Conservation (phyloP, 2,113 vertebrate genomes). For the Sporophila hypoxantha region DNA sequence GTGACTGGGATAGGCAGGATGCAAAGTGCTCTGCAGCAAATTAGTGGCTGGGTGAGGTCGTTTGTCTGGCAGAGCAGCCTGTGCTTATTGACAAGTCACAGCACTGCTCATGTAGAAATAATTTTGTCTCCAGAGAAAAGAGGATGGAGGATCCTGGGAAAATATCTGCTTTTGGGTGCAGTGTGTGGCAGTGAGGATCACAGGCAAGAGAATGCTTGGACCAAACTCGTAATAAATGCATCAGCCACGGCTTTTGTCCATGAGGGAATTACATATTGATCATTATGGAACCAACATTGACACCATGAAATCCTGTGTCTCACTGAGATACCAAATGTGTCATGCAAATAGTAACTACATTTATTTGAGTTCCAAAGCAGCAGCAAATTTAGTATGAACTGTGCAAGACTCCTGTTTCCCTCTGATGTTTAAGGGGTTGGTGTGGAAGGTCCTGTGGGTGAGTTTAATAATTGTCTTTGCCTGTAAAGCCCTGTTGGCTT, state of each 20-base stretch:
- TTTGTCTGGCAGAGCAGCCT: neutral
- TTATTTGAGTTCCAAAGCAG: neutral
- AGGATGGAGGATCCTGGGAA: neutral
- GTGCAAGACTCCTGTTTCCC: neutral
- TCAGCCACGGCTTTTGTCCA: neutral
- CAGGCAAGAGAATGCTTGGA: neutral
- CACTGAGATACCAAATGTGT: neutral
- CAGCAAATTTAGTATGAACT: neutral
- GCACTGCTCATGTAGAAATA: neutral
- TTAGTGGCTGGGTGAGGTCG: neutral
- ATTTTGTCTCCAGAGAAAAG: neutral
- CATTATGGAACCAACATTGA: neutral
- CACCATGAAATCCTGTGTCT: neutral
- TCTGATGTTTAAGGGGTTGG: neutral
- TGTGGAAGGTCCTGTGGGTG: neutral
- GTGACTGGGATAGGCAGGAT: neutral
- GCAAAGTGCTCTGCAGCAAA: neutral
- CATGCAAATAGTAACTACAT: neutral
- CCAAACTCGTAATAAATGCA: neutral
- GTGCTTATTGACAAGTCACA: neutral
- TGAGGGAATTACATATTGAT: neutral
- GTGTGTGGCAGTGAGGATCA: fast-evolving
- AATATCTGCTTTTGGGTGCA: neutral
- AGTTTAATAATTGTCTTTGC: neutral
- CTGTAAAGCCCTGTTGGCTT: neutral